Conservation (phyloP, 2,888 invertebrate genomes). For the Keiferia lycopersicella region DNA sequence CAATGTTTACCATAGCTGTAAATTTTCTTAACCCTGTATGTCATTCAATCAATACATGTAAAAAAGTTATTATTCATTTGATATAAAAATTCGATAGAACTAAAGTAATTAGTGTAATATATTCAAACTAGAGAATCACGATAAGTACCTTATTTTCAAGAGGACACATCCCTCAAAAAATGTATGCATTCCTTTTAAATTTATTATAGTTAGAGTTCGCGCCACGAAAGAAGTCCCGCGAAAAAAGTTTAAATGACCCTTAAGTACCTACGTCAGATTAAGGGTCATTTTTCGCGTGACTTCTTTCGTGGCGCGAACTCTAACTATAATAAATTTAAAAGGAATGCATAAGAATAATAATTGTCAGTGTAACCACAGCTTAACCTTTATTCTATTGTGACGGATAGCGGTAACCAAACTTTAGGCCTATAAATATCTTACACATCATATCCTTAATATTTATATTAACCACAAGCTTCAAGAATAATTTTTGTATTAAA, state of each 20-base stretch:
- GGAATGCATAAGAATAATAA: background rate
- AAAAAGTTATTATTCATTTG: background rate
- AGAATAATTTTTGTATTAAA: conserved; percentile 46
- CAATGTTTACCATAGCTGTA: background rate
- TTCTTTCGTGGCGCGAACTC: too few species aligned
- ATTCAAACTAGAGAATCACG: too few species aligned
- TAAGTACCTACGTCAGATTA: too few species aligned
- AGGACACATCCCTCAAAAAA: too few species aligned
- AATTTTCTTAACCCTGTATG: background rate
- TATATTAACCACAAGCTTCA: conserved; percentile 17
- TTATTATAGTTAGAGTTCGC: too few species aligned
- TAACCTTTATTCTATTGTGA: conserved; percentile 7
- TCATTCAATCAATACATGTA: background rate
- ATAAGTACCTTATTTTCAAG: too few species aligned
- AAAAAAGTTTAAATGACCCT: too few species aligned
- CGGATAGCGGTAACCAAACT: conserved; percentile 20
- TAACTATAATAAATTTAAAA: background rate
- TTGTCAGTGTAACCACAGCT: conserved; percentile 9
- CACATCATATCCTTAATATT: conserved; percentile 17
- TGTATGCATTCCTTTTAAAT: too few species aligned
- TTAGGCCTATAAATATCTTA: conserved; percentile 21
- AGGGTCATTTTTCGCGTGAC: too few species aligned
- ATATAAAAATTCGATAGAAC: background rate
- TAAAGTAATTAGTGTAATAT: too few species aligned
- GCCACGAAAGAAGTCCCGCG: too few species aligned